Percentiles rank a stretch among this genome's conserved stretches.
Evolutionary conservation across 2,888 invertebrate genomes (phyloP).

Genomic region (Thera britannica): DNA sequence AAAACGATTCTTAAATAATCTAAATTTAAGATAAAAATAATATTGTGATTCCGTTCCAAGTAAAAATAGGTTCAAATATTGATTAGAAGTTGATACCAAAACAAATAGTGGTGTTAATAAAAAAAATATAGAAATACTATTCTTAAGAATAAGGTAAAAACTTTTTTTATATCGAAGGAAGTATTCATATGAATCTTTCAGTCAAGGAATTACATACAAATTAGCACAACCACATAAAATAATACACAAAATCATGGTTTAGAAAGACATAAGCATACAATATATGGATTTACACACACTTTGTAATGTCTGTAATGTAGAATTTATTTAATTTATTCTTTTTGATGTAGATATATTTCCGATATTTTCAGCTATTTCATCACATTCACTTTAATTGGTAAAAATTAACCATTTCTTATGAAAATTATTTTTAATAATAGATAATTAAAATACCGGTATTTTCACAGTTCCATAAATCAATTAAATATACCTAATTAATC

Average conservation of each 20-base stretch:
- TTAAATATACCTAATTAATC: neutral
- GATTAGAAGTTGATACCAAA: neutral
- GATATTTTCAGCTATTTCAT: no score
- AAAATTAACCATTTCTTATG: no score
- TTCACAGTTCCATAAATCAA: neutral
- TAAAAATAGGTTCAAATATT: neutral
- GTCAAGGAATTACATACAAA: conserved; percentile 28
- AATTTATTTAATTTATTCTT: no score
- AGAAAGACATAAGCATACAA: neutral
- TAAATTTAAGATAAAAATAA: neutral
- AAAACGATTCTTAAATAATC: neutral
- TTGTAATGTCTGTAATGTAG: no score
- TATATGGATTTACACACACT: no score
- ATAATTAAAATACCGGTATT: no score
- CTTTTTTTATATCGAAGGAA: conserved; percentile 4
- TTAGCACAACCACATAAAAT: conserved; percentile 34
- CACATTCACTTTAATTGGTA: no score
- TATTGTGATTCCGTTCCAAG: conserved; percentile 2
- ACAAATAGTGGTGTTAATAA: neutral
- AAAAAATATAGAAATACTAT: neutral
- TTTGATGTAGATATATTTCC: no score
- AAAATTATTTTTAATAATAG: no score
- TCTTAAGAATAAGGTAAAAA: conserved; percentile 1
- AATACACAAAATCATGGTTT: conserved; percentile 19
- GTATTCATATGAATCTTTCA: conserved; percentile 23